These are phyloP conservation scores for Phylloscopus trochilus DNA, from an alignment of 2,113 vertebrate species.

Conservation along the genomic window DNA sequence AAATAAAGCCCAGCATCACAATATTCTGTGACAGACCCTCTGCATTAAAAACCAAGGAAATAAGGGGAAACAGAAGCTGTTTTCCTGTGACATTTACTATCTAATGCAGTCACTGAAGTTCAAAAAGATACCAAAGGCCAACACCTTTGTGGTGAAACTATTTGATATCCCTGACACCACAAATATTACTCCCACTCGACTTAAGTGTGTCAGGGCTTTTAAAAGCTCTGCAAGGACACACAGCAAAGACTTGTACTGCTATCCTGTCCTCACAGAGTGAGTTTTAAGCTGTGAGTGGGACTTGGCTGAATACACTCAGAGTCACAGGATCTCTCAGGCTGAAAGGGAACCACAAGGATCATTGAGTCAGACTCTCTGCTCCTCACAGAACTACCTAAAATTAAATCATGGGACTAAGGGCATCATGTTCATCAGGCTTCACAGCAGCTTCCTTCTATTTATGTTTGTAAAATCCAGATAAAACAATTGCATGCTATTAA, in stretches of 20 bases:
- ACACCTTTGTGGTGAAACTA: background rate
- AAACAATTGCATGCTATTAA: constrained; percentile 7
- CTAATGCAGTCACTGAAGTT: background rate
- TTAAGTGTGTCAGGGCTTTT: background rate
- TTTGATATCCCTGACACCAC: rapidly evolving
- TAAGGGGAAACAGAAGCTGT: background rate
- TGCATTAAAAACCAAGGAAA: background rate
- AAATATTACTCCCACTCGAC: background rate
- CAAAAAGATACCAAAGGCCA: background rate
- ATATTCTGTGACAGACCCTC: background rate
- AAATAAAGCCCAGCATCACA: background rate
- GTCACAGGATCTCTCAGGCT: background rate
- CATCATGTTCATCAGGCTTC: background rate
- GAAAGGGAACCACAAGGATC: background rate
- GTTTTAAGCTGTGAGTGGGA: background rate
- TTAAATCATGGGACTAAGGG: background rate
- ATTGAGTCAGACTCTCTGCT: background rate
- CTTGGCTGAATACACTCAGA: background rate
- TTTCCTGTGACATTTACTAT: background rate
- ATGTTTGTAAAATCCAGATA: background rate
- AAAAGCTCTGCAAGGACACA: background rate
- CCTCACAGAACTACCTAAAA: background rate
- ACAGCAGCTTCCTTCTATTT: background rate
- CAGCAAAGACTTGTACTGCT: background rate
- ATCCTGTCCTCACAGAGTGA: background rate